Percentiles rank a stretch among this genome's conserved stretches.
These are phyloP conservation scores for Tiaroga cobitis DNA, from an alignment of 2,797 vertebrate species.

Conservation along the genomic window DNA sequence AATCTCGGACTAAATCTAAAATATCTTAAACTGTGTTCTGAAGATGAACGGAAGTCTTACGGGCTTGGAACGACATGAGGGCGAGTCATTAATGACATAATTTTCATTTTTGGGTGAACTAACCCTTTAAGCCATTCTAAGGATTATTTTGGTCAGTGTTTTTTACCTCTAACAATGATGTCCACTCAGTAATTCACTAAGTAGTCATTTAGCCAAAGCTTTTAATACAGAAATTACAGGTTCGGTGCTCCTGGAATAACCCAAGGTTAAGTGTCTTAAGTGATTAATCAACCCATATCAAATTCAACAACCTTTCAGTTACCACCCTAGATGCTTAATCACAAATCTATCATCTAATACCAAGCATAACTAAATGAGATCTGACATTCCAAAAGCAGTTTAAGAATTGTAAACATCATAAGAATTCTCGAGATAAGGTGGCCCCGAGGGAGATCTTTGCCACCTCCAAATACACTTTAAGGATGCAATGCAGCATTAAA, in stretches of 20 bases:
- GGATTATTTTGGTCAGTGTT: not conserved
- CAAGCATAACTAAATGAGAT: not conserved
- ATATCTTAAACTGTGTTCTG: no score
- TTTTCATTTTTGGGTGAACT: no score
- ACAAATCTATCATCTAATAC: not conserved
- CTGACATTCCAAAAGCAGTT: not conserved
- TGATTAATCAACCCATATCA: not conserved
- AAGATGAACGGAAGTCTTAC: no score
- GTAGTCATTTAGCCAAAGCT: not conserved
- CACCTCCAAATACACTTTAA: not conserved
- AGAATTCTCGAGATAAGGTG: not conserved
- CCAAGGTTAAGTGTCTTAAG: not conserved
- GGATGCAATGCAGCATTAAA: not conserved
- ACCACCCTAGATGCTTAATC: not conserved
- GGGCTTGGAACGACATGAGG: no score
- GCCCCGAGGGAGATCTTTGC: not conserved
- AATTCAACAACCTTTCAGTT: not conserved
- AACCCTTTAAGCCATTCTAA: not conserved
- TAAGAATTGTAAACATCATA: slow-evolving; percentile 4
- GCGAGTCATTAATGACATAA: no score
- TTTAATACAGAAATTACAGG: not conserved
- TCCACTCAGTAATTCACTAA: not conserved
- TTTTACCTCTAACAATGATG: not conserved
- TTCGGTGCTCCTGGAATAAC: not conserved
- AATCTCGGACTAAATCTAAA: no score